These are phyloP conservation scores for Andrena chrysosceles DNA, from an alignment of 2,888 invertebrate genomes.

Conservation along the genomic window DNA sequence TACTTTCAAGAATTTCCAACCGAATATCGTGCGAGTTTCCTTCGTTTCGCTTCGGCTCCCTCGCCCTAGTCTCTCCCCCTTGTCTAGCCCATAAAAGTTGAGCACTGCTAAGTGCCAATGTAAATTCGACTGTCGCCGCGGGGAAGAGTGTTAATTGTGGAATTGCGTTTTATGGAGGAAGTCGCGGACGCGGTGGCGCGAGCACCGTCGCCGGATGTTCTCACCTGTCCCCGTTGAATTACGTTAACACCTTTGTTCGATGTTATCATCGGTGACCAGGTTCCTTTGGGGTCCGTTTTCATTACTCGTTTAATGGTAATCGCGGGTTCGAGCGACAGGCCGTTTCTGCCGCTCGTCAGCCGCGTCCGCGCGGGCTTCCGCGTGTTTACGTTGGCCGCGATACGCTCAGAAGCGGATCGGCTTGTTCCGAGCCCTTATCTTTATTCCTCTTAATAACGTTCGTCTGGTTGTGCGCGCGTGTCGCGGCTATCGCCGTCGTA, in stretches of 20 bases:
- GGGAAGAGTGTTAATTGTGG: constrained; percentile 79
- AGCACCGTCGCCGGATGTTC: constrained; percentile 55
- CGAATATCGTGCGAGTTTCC: not conserved
- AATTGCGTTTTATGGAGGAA: constrained; percentile 81
- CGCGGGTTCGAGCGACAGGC: constrained; percentile 58
- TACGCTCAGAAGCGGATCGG: constrained; percentile 18
- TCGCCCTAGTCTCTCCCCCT: not conserved
- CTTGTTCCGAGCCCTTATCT: constrained; percentile 52
- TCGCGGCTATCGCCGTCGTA: constrained; percentile 46
- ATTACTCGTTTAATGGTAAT: constrained; percentile 72
- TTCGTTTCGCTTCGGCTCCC: not conserved
- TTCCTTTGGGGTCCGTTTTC: constrained; percentile 69
- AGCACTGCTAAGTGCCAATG: constrained; percentile 67
- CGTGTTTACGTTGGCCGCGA: constrained; percentile 36
- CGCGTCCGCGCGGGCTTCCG: constrained; percentile 45
- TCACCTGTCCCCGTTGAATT: constrained; percentile 74
- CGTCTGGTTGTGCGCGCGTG: constrained; percentile 38
- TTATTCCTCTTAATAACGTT: constrained; percentile 68
- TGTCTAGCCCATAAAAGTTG: not conserved
- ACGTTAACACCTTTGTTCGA: constrained; percentile 78
- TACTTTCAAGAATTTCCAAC: not conserved
- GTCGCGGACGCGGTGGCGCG: constrained; percentile 56
- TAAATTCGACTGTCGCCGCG: constrained; percentile 63
- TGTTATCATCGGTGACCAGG: constrained; percentile 73
- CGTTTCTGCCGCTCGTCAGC: constrained; percentile 40